Percentiles rank a stretch among this genome's conserved stretches.
Conservation (phyloP, 2,113 vertebrate species). For the Rana temporaria region DNA sequence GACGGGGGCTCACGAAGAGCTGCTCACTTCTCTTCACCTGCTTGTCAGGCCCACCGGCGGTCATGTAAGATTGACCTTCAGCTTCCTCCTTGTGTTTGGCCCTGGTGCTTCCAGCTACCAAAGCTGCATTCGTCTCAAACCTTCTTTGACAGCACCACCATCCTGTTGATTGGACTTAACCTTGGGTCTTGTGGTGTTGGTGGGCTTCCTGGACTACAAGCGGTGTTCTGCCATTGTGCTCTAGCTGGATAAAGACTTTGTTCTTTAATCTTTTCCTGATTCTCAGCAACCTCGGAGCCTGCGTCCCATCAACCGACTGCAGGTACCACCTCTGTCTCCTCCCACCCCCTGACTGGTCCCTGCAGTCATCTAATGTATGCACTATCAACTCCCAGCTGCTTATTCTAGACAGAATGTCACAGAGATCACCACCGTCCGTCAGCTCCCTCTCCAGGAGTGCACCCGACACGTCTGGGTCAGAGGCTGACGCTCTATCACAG, state of each 20-base stretch:
- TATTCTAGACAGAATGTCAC: conserved; percentile 66
- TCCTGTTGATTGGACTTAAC: neutral
- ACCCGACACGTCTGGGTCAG: conserved; percentile 56
- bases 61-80: neutral
- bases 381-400: neutral
- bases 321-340: conserved; percentile 11
- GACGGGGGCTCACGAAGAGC: neutral
- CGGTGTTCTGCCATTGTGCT: conserved; percentile 29
- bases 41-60: neutral
- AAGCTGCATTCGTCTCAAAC: neutral
- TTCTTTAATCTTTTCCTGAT: neutral
- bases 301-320: neutral
- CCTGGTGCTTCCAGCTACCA: neutral
- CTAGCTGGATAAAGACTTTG: neutral
- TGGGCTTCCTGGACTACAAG: neutral
- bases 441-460: conserved; percentile 61
- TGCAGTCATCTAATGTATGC: neutral
- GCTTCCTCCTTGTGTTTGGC: neutral
- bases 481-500: conserved; percentile 45
- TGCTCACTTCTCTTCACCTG: conserved; percentile 37
- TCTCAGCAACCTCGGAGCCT: neutral
- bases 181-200: neutral
- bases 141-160: neutral
- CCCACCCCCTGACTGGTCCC: conserved; percentile 7
- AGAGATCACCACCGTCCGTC: conserved; percentile 59